A percentile compares a stretch with the other conserved stretches of the same genome.
These are phyloP conservation scores for Tricholauxania praeusta DNA, from an alignment of 2,888 invertebrate species.

Conservation along the genomic window DNA sequence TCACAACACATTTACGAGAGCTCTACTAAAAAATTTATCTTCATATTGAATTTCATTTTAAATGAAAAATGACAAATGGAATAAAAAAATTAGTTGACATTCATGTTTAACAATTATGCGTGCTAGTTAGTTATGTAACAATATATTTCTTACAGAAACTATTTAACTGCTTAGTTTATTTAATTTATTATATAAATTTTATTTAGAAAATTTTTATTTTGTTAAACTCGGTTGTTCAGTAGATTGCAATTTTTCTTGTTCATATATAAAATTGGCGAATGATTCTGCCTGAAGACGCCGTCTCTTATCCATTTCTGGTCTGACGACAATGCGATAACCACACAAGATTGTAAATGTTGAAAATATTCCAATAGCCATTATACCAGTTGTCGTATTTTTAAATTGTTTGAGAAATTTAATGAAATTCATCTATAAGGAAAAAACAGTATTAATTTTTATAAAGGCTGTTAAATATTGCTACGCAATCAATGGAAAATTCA, in stretches of 20 bases:
- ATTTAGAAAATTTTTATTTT: slow-evolving; percentile 5
- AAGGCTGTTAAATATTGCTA: slow-evolving; percentile 49
- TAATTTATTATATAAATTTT: too few relatives aligned
- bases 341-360: slow-evolving; percentile 52
- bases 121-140: background rate
- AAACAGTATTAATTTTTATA: slow-evolving; percentile 17
- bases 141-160: background rate
- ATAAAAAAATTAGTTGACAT: background rate
- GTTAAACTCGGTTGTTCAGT: slow-evolving; percentile 25
- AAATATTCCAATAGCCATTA: slow-evolving; percentile 59
- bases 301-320: slow-evolving; percentile 55
- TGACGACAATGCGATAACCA: slow-evolving; percentile 57
- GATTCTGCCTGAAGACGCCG: slow-evolving; percentile 59
- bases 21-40: too few relatives aligned
- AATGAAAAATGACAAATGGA: slow-evolving; percentile 9
- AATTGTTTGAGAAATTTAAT: slow-evolving; percentile 54
- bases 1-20: slow-evolving; percentile 13
- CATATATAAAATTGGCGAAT: slow-evolving; percentile 63
- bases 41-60: too few relatives aligned
- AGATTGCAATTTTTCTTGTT: slow-evolving; percentile 52
- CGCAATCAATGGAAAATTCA: background rate
- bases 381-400: slow-evolving; percentile 55
- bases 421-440: slow-evolving; percentile 62
- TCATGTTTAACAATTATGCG: slow-evolving; percentile 1
- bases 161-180: too few relatives aligned